These are phyloP conservation scores for Trachelus stipa DNA, from an alignment of 2,888 invertebrate genomes.

Conservation along the genomic window DNA sequence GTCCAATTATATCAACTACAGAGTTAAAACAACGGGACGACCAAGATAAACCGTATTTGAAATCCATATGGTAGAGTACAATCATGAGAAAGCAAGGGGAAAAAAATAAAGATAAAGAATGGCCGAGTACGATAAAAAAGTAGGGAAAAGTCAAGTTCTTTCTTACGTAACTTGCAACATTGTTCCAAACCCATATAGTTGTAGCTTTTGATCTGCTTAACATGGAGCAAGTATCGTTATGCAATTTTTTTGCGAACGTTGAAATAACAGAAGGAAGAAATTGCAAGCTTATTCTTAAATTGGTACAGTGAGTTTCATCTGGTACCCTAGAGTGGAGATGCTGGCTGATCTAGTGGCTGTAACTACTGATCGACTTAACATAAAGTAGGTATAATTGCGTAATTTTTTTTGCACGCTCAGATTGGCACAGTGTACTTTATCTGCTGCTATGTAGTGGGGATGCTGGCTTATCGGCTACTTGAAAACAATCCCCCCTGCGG, in stretches of 20 bases:
- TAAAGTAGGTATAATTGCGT: too few relatives aligned
- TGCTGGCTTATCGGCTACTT: background rate
- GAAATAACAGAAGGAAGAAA: background rate
- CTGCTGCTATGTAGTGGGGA: background rate
- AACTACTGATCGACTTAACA: too few relatives aligned
- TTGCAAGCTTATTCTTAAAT: background rate
- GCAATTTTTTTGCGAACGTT: background rate
- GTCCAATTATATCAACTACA: background rate
- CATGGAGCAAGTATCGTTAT: background rate
- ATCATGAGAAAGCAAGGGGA: background rate
- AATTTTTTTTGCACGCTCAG: background rate
- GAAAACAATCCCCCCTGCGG: background rate
- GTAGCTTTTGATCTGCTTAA: background rate
- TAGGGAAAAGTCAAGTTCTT: background rate
- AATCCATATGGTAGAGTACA: background rate
- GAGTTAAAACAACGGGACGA: background rate
- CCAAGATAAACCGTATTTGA: background rate
- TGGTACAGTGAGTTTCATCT: too few relatives aligned
- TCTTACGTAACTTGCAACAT: background rate
- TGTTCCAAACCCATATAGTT: background rate
- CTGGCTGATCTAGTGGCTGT: background rate
- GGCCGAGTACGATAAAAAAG: background rate
- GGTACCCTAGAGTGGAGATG: background rate
- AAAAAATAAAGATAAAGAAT: background rate
- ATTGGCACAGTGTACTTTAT: too few relatives aligned